A percentile compares a stretch with the other conserved stretches of the same genome.
Evolutionary conservation across 2,888 invertebrate genomes (phyloP).

Genomic region (Salpingus planirostris): DNA sequence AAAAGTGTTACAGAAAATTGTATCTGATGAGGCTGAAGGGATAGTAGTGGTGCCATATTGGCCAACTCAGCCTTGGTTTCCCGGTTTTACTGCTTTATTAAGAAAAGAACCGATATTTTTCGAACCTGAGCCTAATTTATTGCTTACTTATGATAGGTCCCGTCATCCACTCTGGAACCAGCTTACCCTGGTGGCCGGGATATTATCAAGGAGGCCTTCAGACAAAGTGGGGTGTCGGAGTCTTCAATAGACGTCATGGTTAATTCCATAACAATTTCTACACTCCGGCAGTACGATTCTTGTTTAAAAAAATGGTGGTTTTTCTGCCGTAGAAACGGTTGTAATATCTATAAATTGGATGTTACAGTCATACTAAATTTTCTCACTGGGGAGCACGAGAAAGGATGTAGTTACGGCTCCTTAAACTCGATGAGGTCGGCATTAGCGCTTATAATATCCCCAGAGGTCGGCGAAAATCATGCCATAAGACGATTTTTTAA

Average conservation of each 20-base stretch:
- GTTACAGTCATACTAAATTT: neutral
- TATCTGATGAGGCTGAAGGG: neutral
- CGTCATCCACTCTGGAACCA: neutral
- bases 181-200: neutral
- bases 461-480: neutral
- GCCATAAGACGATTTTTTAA: neutral
- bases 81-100: neutral
- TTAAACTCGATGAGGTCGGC: neutral
- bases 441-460: neutral
- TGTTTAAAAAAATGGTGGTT: neutral
- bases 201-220: neutral
- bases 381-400: neutral
- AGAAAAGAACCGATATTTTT: neutral
- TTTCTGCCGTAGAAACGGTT: neutral
- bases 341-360: neutral
- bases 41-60: neutral
- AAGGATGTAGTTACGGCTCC: neutral
- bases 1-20: neutral
- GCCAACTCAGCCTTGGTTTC: too few relatives aligned
- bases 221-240: neutral
- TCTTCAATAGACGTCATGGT: neutral
- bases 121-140: neutral
- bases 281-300: neutral
- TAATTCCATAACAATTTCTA: neutral
- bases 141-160: neutral